phyloP scores from a whole-genome alignment of 2,113 vertebrate genomes.

The Ariopsis seemanni region DNA sequence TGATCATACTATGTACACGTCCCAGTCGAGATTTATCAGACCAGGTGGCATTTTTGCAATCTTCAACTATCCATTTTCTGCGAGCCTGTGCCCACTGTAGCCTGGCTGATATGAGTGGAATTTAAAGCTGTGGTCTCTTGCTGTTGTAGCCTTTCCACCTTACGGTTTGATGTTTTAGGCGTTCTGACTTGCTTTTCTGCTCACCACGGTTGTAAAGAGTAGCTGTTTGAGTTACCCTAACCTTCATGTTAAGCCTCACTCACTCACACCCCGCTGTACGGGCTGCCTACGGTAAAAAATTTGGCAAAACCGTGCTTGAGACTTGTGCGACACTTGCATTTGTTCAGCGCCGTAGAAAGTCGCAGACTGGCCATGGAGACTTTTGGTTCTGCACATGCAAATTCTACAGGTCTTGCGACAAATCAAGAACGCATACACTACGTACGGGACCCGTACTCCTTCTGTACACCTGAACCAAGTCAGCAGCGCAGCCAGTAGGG shows the following conservation, averaged over 20 bases:
- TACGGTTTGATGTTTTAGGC: not conserved
- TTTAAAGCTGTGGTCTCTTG: not conserved
- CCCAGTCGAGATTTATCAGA: not conserved
- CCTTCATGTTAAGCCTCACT: not conserved
- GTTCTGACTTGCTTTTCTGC: not conserved
- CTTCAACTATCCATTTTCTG: not conserved
- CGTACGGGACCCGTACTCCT: no score
- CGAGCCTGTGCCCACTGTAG: not conserved
- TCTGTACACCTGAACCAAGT: no score
- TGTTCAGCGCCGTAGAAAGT: no score
- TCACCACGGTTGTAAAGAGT: not conserved
- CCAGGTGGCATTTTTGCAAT: not conserved
- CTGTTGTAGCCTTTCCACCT: not conserved
- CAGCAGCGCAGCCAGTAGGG: no score
- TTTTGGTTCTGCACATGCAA: no score
- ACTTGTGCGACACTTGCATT: no score
- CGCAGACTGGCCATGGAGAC: no score
- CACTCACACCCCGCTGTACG: no score
- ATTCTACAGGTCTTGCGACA: no score
- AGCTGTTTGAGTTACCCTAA: not conserved
- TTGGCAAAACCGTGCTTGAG: no score
- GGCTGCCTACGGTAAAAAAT: no score
- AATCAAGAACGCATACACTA: no score
- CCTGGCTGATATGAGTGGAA: not conserved
- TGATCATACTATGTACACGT: not conserved